These are phyloP conservation scores for Myotis daubentonii DNA, from an alignment of 2,797 vertebrate species.

Conservation along the genomic window DNA sequence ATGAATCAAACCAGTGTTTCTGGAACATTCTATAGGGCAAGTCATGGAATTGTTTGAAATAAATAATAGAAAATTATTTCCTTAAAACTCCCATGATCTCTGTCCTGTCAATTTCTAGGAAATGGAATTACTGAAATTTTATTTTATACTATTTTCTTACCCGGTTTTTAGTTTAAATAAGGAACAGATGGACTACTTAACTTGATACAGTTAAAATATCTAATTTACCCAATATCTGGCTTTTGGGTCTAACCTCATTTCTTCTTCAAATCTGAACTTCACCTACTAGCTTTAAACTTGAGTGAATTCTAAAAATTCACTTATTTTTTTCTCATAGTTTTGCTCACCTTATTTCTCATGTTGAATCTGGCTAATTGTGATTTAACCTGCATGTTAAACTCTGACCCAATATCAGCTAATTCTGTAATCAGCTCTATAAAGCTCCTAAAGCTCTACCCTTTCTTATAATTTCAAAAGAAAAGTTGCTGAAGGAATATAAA, in stretches of 20 bases:
- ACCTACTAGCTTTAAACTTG: neutral
- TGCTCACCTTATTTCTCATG: neutral
- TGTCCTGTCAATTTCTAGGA: neutral
- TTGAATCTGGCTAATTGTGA: neutral
- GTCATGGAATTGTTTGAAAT: neutral
- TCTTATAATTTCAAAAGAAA: neutral
- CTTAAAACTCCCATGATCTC: neutral
- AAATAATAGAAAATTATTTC: neutral
- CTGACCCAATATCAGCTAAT: neutral
- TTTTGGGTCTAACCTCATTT: neutral
- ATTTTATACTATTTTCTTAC: conserved; percentile 4
- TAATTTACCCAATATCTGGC: too few species aligned
- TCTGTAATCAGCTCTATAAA: neutral
- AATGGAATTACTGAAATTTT: neutral
- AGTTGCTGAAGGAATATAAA: neutral
- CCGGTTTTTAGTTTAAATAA: neutral
- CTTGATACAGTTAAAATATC: neutral
- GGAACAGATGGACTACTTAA: neutral
- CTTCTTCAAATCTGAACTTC: neutral
- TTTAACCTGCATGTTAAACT: neutral
- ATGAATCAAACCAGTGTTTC: neutral
- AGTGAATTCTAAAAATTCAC: neutral
- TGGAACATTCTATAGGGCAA: neutral
- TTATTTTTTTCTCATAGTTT: neutral
- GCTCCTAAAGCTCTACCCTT: neutral